Conservation (phyloP, 2,888 invertebrate species). For the Phengaris alcon region DNA sequence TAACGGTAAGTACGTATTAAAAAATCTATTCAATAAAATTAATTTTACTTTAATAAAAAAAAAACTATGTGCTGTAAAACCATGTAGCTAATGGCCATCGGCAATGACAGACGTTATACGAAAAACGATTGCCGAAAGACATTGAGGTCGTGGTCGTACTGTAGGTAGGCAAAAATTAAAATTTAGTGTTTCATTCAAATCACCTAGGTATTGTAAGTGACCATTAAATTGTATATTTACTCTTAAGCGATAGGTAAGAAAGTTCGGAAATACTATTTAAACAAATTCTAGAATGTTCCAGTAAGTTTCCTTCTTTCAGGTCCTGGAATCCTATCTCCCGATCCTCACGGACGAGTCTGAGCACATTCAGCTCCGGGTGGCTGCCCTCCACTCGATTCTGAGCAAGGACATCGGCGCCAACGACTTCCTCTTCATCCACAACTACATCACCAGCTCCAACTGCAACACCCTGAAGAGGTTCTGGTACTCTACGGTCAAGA, state of each 20-base stretch:
- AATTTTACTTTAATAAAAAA: too few relatives aligned
- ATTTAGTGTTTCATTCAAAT: too few relatives aligned
- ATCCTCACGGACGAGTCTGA: slow-evolving; percentile 83
- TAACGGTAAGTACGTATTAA: background rate
- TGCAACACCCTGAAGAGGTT: slow-evolving; percentile 83
- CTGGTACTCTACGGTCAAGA: slow-evolving; percentile 85
- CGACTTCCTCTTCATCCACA: slow-evolving; percentile 83
- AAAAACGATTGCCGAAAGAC: too few relatives aligned
- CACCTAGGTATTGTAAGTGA: too few relatives aligned
- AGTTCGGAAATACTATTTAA: background rate
- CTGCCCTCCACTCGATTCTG: slow-evolving; percentile 82
- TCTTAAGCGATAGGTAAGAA: too few relatives aligned
- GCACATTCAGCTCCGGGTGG: slow-evolving; percentile 82
- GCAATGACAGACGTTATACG: too few relatives aligned
- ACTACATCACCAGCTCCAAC: slow-evolving; percentile 81
- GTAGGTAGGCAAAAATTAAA: too few relatives aligned
- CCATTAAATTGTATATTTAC: too few relatives aligned
- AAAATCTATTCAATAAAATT: too few relatives aligned
- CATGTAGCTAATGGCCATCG: too few relatives aligned
- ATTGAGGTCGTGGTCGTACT: too few relatives aligned
- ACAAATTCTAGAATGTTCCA: background rate
- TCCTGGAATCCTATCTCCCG: slow-evolving; percentile 80
- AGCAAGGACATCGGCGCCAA: slow-evolving; percentile 82
- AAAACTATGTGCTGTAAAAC: too few relatives aligned
- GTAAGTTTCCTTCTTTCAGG: slow-evolving; percentile 46